Evolutionary conservation across 2,888 invertebrate genomes (phyloP).

Genomic region (Dicranocentrus wangi): DNA sequence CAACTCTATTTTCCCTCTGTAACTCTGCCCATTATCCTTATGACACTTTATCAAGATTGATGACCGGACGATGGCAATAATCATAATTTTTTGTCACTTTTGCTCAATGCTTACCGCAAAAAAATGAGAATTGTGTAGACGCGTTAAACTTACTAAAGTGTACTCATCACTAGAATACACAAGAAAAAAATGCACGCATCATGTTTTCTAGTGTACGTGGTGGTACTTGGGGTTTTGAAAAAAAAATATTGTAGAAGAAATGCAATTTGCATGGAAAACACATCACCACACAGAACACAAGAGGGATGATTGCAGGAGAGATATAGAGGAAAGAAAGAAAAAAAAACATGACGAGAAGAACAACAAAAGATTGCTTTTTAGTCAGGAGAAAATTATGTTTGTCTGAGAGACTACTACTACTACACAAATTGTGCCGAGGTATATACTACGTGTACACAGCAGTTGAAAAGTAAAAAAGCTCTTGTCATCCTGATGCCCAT

Average conservation of each 20-base stretch:
- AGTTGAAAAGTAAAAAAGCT: constrained; percentile 29
- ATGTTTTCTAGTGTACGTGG: constrained; percentile 5
- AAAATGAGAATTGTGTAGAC: too few relatives aligned
- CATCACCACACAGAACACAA: constrained; percentile 18
- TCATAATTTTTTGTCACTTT: constrained; percentile 42
- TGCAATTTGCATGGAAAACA: constrained; percentile 58
- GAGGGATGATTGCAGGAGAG: neutral
- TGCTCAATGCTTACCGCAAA: neutral
- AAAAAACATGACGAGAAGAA: constrained; percentile 14
- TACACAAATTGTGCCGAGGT: neutral
- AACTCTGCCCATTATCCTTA: neutral
- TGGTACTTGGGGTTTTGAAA: neutral
- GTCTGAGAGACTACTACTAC: constrained; percentile 14
- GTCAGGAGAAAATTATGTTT: constrained; percentile 45
- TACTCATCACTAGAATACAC: neutral
- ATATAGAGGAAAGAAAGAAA: constrained; percentile 31
- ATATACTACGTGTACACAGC: constrained; percentile 1
- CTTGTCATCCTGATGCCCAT: constrained; percentile 48
- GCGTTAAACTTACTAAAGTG: too few relatives aligned
- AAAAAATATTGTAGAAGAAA: neutral
- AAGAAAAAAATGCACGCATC: neutral
- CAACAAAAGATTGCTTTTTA: constrained; percentile 51
- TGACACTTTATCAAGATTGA: constrained; percentile 52
- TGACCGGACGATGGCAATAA: constrained; percentile 42
- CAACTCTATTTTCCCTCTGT: too few relatives aligned